Evolutionary conservation across 1,140 invertebrate species (phyloP).

Genomic region (Anthonomus grandis): DNA sequence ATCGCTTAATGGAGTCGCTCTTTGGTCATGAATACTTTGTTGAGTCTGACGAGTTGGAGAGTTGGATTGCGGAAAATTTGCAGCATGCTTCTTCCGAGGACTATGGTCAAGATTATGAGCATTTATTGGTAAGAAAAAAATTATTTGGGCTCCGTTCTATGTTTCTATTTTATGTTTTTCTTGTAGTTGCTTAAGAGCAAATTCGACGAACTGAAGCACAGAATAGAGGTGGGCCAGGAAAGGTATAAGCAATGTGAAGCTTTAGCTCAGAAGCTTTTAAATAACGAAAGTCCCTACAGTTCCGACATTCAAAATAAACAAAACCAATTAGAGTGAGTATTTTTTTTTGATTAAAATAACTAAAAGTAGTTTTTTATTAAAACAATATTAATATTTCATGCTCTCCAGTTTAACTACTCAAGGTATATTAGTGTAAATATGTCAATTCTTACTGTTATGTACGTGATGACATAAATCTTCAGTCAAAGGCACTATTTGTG

Average conservation of each 20-base stretch:
- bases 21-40: conserved; percentile 90
- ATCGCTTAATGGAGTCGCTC: conserved; percentile 85
- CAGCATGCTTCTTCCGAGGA: conserved; percentile 89
- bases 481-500: no score
- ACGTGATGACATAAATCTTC: no score
- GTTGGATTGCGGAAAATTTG: conserved; percentile 93
- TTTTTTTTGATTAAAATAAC: background rate
- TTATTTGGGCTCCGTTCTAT: background rate
- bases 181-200: conserved; percentile 79
- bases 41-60: conserved; percentile 86
- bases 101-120: conserved; percentile 96
- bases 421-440: no score
- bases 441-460: no score
- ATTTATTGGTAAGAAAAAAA: conserved; percentile 67
- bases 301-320: conserved; percentile 84
- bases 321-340: conserved; percentile 77
- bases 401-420: no score
- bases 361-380: background rate
- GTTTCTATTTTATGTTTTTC: conserved; percentile 25
- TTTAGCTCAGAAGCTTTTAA: conserved; percentile 84
- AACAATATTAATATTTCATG: no score
- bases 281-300: conserved; percentile 84
- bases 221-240: conserved; percentile 87
- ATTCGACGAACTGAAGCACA: conserved; percentile 93
- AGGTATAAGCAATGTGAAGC: conserved; percentile 91